phyloP scores from a whole-genome alignment of 2,888 invertebrate genomes.

The Anthrax anthrax region DNA sequence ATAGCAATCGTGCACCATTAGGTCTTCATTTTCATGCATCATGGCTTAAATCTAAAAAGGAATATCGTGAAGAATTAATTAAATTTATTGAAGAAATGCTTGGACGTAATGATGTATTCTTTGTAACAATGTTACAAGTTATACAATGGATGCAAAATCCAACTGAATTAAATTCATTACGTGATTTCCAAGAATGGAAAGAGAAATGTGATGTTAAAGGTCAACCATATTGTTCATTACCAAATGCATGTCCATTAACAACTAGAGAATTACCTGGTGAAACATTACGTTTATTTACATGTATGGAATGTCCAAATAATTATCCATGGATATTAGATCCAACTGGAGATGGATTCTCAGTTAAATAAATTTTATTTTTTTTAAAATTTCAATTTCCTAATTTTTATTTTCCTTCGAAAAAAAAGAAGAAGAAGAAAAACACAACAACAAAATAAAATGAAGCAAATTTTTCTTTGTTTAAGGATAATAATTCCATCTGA shows the following conservation, averaged over 20 bases:
- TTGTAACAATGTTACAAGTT: constrained; percentile 79
- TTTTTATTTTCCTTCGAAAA: too few species aligned
- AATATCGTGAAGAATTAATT: constrained; percentile 78
- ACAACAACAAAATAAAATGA: too few species aligned
- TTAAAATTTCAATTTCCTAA: too few species aligned
- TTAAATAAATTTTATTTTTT: not conserved
- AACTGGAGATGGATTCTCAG: constrained; percentile 72
- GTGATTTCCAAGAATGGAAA: constrained; percentile 92
- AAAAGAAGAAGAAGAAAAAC: too few species aligned
- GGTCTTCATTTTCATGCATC: constrained; percentile 90
- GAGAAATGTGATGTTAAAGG: constrained; percentile 91
- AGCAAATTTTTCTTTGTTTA: too few species aligned
- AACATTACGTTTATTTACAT: constrained; percentile 81
- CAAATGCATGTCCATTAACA: constrained; percentile 78
- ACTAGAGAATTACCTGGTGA: constrained; percentile 85
- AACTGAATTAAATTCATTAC: constrained; percentile 67
- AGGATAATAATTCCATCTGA: too few species aligned
- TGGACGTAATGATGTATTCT: constrained; percentile 79
- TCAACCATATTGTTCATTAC: constrained; percentile 81
- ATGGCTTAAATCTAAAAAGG: constrained; percentile 87
- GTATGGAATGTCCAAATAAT: constrained; percentile 91
- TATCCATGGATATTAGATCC: constrained; percentile 92
- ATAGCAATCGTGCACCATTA: constrained; percentile 83
- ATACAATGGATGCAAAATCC: constrained; percentile 96
- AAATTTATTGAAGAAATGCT: constrained; percentile 91